Base-by-base conservation (phyloP, 2,797 vertebrate species). In the Sebastes goodei region DNA sequence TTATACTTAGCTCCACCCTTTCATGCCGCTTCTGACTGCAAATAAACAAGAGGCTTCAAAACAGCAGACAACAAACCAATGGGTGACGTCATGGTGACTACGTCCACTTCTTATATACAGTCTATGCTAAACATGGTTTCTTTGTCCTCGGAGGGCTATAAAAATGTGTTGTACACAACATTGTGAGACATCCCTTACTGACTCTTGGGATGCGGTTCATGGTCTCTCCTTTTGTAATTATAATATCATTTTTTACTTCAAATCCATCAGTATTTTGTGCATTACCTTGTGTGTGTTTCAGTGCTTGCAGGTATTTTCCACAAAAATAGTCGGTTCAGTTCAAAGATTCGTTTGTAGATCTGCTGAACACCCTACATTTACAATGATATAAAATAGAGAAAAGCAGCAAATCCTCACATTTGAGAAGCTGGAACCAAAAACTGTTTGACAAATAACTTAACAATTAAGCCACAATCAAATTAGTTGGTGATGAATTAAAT, bases 371-470 rank as follows among this genome's bases (percentile, higher is more conserved):
- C 6, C 53, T 7, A 17, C 1, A 29, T 49, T 59, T 64, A 57
- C 1, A 61, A 14, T 33, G 3, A 70, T 49, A 17, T 59, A 30
- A 70, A 79, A 75, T 6, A 5, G 2, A 74, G 23, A 73, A 64
- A 57, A 53, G 35, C 33, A 9, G 70, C 6, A 81, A 66, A 73
- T 59, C 60, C 11, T 38, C 17, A 15, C 4, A n/a, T 85, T 4
- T 74, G 32, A 49, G 63, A n/a, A 79, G 32, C 55, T 86, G 23
- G 14, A 62, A 70, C 70, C 9, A 63, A 20, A 71, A 52, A 49
- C 65, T 63, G 11, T 67, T 75, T 74, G 30, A 61, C 56, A 52
- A 42, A 61, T 14, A 30, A 5, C 38, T 67, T 49, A 42, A 38
- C 15, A 6, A 38, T 46, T 42, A 21, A 71, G n/a, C 14, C 30